Percentiles rank a stretch among this genome's conserved stretches.
Evolutionary conservation across 2,797 vertebrate species (phyloP).

Genomic region (Muscicapa striata): DNA sequence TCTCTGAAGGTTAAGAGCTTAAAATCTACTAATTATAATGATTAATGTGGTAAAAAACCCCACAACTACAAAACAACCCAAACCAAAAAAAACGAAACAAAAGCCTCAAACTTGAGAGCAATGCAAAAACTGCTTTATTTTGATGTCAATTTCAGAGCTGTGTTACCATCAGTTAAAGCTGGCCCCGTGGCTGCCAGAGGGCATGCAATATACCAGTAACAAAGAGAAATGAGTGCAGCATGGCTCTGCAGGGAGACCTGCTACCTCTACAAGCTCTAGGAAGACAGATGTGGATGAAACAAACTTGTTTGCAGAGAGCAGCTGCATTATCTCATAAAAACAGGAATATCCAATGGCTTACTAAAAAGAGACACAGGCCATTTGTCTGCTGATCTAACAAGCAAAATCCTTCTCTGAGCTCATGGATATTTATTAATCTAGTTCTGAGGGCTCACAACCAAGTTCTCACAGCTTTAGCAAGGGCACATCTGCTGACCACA

Average conservation of each 20-base stretch:
- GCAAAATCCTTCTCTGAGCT: background rate
- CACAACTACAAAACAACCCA: background rate
- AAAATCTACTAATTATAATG: background rate
- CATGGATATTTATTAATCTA: background rate
- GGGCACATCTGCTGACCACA: background rate
- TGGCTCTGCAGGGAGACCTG: fast-evolving
- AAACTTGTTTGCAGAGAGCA: background rate
- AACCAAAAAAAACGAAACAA: background rate
- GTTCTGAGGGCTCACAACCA: background rate
- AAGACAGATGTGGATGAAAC: background rate
- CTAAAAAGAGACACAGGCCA: background rate
- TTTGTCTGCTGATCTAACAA: background rate
- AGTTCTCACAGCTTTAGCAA: background rate
- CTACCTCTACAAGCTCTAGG: background rate
- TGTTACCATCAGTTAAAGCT: background rate
- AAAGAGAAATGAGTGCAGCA: background rate
- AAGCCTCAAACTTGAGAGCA: background rate
- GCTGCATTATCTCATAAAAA: background rate
- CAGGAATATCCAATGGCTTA: background rate
- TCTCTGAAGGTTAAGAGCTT: background rate
- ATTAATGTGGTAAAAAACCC: background rate
- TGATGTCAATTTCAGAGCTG: background rate
- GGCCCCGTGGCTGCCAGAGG: background rate
- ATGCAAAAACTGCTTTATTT: background rate
- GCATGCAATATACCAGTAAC: background rate